phyloP scores from a whole-genome alignment of 2,113 vertebrate species.

The Podarcis raffonei region DNA sequence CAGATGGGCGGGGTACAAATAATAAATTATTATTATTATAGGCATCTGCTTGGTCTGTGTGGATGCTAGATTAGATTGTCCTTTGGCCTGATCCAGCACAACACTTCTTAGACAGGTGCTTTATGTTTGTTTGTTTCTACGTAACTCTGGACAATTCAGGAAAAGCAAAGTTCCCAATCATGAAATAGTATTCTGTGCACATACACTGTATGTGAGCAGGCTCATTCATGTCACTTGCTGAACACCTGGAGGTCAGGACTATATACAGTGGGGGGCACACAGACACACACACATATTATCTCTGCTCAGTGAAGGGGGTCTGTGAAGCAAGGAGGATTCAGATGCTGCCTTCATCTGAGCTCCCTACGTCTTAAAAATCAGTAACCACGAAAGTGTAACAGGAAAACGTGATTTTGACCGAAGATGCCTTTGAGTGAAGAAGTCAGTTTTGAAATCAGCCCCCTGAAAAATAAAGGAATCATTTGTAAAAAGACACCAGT shows the following conservation, averaged over 20 bases:
- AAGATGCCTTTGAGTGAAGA: neutral
- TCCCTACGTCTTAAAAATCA: neutral
- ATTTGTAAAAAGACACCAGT: neutral
- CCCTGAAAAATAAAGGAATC: neutral
- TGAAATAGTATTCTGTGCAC: neutral
- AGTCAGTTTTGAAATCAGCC: neutral
- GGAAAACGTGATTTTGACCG: neutral
- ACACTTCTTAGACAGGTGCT: neutral
- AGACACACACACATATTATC: neutral
- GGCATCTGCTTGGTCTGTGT: no score
- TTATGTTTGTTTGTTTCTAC: neutral
- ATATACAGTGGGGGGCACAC: neutral
- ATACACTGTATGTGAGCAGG: neutral
- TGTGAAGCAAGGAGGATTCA: neutral
- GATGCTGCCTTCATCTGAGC: constrained; percentile 16
- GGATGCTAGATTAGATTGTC: no score
- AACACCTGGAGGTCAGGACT: neutral
- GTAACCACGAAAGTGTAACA: neutral
- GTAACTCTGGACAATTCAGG: neutral
- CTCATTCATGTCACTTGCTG: neutral
- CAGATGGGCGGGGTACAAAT: no score
- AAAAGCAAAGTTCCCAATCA: neutral
- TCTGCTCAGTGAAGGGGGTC: neutral
- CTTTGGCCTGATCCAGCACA: no score
- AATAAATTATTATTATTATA: no score